Percentiles rank a stretch among this genome's conserved stretches.
Conservation (phyloP, 2,797 vertebrate genomes). For the Decapterus maruadsi region DNA sequence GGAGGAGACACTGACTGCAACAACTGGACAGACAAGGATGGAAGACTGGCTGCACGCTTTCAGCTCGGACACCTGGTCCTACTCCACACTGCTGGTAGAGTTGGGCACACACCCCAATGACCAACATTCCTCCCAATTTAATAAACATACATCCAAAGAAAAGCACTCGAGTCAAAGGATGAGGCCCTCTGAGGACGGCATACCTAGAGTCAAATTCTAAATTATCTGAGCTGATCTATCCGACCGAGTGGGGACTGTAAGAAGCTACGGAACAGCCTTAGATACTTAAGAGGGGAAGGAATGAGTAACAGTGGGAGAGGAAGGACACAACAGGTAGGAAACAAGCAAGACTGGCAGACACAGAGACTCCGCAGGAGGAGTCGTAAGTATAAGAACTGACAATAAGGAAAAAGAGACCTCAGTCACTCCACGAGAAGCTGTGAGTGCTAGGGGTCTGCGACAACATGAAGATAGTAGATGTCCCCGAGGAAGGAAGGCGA, state of each 20-base stretch:
- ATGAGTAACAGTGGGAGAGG: conserved; percentile 69
- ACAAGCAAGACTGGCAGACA: conserved; percentile 71
- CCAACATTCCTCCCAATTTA: conserved; percentile 34
- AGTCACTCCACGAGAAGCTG: conserved; percentile 99
- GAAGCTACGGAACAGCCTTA: conserved; percentile 13
- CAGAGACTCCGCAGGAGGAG: conserved; percentile 51
- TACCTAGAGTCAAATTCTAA: conserved; percentile 12
- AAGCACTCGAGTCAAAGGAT: conserved; percentile 20
- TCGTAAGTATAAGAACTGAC: conserved; percentile 51
- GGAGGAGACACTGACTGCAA: conserved; percentile 62
- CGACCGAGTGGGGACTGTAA: conserved; percentile 3
- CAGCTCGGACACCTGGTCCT: conserved; percentile 56
- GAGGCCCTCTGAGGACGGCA: conserved; percentile 7
- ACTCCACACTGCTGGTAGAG: conserved; percentile 60
- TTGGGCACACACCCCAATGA: conserved; percentile 11
- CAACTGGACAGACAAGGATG: conserved; percentile 55
- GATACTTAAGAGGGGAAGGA: conserved; percentile 30
- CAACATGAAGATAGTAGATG: conserved; percentile 99
- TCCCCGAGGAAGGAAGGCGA: conserved; percentile 98
- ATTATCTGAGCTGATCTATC: conserved; percentile 17
- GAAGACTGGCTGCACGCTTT: conserved; percentile 55
- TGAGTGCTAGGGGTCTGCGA: conserved; percentile 99
- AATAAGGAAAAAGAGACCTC: conserved; percentile 90
- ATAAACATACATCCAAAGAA: conserved; percentile 25
- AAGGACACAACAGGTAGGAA: conserved; percentile 67